Evolutionary conservation across 2,888 invertebrate species (phyloP), one percentile per base, ranked within the genome.

Genomic region (Pocota personata): DNA sequence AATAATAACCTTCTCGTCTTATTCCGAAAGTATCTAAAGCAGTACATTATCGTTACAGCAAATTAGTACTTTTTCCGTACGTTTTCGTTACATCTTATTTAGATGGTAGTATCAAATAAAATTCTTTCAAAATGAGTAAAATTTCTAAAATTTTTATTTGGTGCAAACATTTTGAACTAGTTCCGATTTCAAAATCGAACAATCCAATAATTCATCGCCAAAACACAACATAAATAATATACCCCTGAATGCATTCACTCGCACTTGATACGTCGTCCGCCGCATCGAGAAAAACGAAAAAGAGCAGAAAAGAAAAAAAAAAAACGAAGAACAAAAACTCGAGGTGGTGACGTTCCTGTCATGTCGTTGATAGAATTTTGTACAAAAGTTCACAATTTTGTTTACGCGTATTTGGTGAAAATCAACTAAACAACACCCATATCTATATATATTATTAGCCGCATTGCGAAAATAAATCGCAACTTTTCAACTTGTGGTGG

Each of bases 331-430:
- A 16, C 64, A 58, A 62, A 82, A 82, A 76, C 66, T 76, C 52
- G 66, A 80, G 66, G 80, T 88, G 88, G 88, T 89, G 89, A 89
- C 89, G 89, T 89, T 89, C 88, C 87, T 89, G 89, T 88, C 89
- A 89, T 88, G 82, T 87, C 87, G 82, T 72, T 72, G 48, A 72
- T 64, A 50, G 52, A 87, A 87, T 78, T 87, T 82, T 57, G 46
- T 58, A 67, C 72, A 75, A 77, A 87, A 82, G 77, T 78, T 58
- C 57, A 21, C 64, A 82, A n/a, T 82, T 73, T 87, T 87, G 87
- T 82, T 87, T 87, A 87, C 78, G 69, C 82, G 69, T 87, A 69
- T 87, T 82, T 87, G 64, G 55, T 73, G 52, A 67, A 86, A 72
- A 57, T 62, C 16, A 48, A 67, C 46, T 72, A 52, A 76, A 76